phyloP scores from a whole-genome alignment of 1,140 invertebrate genomes.

The Dufourea novaeangliae region DNA sequence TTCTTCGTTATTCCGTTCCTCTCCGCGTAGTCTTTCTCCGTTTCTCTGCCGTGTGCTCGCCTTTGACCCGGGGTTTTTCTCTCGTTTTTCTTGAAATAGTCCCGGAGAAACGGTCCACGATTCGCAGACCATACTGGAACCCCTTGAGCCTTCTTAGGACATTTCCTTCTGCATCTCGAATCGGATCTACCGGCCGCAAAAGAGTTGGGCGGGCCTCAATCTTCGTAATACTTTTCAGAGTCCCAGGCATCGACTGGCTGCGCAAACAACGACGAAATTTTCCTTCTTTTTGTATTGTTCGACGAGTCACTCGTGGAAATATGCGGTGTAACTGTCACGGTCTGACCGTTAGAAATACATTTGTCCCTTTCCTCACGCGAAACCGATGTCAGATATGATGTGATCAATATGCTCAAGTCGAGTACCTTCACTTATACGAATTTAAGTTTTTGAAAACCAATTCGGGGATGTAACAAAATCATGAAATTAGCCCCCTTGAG shows the following conservation, averaged over 20 bases:
- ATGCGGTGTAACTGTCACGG: not conserved
- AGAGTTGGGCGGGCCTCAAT: conserved; percentile 28
- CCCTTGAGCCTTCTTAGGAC: conserved; percentile 34
- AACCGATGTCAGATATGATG: too few species aligned
- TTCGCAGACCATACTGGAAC: conserved; percentile 4
- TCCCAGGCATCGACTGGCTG: not conserved
- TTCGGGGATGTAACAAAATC: too few species aligned
- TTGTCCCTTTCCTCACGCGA: too few species aligned
- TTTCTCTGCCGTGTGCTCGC: not conserved
- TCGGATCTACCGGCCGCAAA: conserved; percentile 31
- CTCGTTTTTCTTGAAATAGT: conserved; percentile 13
- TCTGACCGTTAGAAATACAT: too few species aligned
- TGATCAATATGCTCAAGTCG: too few species aligned
- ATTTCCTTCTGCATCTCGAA: conserved; percentile 40
- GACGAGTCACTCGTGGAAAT: not conserved
- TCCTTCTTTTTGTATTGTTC: not conserved
- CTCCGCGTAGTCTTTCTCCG: not conserved
- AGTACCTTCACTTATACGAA: too few species aligned
- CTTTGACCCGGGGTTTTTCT: not conserved
- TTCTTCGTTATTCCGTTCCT: not conserved
- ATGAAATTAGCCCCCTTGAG: too few species aligned
- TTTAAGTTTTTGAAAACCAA: too few species aligned
- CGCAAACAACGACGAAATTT: not conserved
- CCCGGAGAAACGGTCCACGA: conserved; percentile 25
- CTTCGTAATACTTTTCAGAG: conserved; percentile 26